Evolutionary conservation across 1,140 invertebrate species (phyloP), one percentile per base, ranked within the genome.

Genomic region (Ericerus pela): DNA sequence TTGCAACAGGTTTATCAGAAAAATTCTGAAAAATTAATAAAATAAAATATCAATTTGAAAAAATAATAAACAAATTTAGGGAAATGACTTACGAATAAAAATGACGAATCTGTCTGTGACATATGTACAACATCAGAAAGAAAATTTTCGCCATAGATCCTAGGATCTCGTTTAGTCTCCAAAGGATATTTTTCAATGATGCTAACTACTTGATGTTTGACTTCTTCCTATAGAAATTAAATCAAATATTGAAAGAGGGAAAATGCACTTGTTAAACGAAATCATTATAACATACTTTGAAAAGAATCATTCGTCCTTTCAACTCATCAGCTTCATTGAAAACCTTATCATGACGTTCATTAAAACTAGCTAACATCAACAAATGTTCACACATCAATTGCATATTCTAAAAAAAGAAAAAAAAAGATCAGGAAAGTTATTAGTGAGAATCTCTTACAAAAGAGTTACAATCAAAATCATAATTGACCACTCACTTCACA

Each of bases 371-470:
- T 38, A 91, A 71, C 2, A 78, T 70, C 33, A 77, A 75, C 61
- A 86, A 73, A 63, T 84, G 79, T 67, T 82, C 80, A 47, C 79
- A 79, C 61, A 83, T 77, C 22, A 81, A 69, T 65, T 83, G 80
- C 63, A 83, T 73, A 61, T 76, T 74, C 76, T 74, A 56, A 54
- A 64, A 66, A 59, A 58, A 63, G 62, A 57, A 58, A 29, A 51
- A 38, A 54, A 55, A 55, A 33, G 26, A 31, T 10, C 2, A 37
- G n/a, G 24, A 6, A 54, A 43, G 16, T 41, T 41, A 58, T 47
- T 51, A 55, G 37, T 51, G 10, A 60, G 47, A 41, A 12, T 54
- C 26, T 33, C 30, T 55, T 29, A 51, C 11, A 28, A 31, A 12
- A 53, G 11, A 57, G 28, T 55, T 58, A 43, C 51, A 58, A 2